These are phyloP conservation scores for Talpa occidentalis DNA, from an alignment of 2,113 vertebrate genomes.

Conservation along the genomic window DNA sequence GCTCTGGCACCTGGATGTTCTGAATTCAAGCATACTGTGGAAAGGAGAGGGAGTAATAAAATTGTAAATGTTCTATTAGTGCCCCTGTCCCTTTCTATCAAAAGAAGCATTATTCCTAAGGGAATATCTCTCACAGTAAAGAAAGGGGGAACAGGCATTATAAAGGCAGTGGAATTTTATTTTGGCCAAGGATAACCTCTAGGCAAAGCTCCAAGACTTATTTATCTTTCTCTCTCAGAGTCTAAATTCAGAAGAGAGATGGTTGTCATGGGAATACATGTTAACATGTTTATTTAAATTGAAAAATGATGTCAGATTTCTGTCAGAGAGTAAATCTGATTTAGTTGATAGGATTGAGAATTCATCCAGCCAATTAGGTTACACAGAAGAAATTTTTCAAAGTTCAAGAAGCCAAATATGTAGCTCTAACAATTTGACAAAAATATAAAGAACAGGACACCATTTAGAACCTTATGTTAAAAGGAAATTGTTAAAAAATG, in stretches of 20 bases:
- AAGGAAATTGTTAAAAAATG: slow-evolving; percentile 16
- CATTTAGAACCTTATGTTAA: slow-evolving; percentile 30
- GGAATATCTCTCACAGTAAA: background rate
- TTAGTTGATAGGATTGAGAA: background rate
- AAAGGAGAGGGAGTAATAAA: background rate
- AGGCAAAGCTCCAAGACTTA: slow-evolving; percentile 26
- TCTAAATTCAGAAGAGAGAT: slow-evolving; percentile 46
- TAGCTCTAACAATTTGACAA: slow-evolving; percentile 40
- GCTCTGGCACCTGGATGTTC: background rate
- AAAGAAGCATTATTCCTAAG: background rate
- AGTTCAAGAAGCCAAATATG: background rate
- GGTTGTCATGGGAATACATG: background rate
- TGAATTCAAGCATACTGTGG: slow-evolving; percentile 21
- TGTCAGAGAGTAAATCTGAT: slow-evolving; percentile 19
- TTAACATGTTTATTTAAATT: background rate
- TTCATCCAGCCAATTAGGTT: background rate
- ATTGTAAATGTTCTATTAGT: slow-evolving; percentile 6
- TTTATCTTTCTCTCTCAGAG: slow-evolving; percentile 23
- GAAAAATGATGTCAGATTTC: slow-evolving; percentile 47
- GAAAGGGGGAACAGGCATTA: background rate
- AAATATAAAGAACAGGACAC: slow-evolving; percentile 17
- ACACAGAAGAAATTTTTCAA: slow-evolving; percentile 6
- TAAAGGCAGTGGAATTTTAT: background rate
- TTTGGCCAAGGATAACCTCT: slow-evolving; percentile 27
- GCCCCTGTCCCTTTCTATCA: background rate